Percentiles rank a stretch among this genome's conserved stretches.
Conservation (phyloP, 2,888 invertebrate species). For the Subacronicta megacephala region DNA sequence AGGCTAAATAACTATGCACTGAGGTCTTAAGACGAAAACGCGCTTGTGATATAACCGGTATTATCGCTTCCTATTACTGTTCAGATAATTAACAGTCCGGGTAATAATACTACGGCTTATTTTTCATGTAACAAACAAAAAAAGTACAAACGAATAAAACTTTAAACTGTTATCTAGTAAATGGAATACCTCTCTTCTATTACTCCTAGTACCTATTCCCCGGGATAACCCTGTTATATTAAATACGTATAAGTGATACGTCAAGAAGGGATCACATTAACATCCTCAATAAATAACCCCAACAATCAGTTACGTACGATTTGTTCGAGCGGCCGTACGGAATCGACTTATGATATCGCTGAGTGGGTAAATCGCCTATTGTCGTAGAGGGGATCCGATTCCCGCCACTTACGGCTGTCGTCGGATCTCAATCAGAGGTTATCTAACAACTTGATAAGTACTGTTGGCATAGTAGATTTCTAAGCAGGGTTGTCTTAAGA, state of each 20-base stretch:
- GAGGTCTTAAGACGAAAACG: too few species aligned
- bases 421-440: slow-evolving; percentile 58
- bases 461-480: slow-evolving; percentile 41
- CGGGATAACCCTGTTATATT: background rate
- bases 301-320: slow-evolving; percentile 42
- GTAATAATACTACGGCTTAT: too few species aligned
- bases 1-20: too few species aligned
- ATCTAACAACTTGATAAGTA: slow-evolving; percentile 57
- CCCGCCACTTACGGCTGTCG: slow-evolving; percentile 53
- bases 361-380: slow-evolving; percentile 51
- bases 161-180: too few species aligned
- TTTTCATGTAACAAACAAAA: too few species aligned
- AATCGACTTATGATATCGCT: slow-evolving; percentile 55
- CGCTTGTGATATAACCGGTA: too few species aligned
- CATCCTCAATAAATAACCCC: slow-evolving; percentile 36
- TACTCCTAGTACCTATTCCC: background rate
- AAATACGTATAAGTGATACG: slow-evolving; percentile 24
- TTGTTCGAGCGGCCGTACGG: slow-evolving; percentile 29
- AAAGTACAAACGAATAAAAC: too few species aligned
- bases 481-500: slow-evolving; percentile 21
- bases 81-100: too few species aligned
- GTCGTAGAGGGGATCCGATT: slow-evolving; percentile 52
- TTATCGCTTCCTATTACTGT: too few species aligned
- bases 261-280: slow-evolving; percentile 38
- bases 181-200: background rate